These are phyloP conservation scores for Schmidtea mediterranea DNA, from an alignment of 1,140 invertebrate species.

Conservation along the genomic window DNA sequence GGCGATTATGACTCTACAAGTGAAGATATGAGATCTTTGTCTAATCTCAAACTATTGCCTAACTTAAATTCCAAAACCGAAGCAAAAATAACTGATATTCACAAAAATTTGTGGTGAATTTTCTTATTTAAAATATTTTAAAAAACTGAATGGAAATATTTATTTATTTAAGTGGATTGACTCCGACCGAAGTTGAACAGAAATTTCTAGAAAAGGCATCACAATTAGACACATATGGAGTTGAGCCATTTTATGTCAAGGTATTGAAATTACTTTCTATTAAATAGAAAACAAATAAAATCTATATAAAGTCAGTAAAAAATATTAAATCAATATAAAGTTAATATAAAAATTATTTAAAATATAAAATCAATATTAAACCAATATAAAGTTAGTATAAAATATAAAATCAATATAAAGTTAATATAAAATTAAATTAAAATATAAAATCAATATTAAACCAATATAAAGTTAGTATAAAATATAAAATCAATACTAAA, in stretches of 20 bases:
- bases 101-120: neutral
- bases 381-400: too few species aligned
- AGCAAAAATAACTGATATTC: slow-evolving; percentile 1
- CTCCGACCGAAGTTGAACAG: neutral
- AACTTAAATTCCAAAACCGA: neutral
- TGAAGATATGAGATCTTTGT: neutral
- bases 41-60: neutral
- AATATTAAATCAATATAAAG: too few species aligned
- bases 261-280: too few species aligned
- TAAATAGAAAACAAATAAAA: too few species aligned
- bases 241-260: neutral
- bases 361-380: too few species aligned
- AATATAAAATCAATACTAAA: too few species aligned
- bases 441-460: too few species aligned
- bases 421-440: too few species aligned
- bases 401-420: too few species aligned
- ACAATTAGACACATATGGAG: slow-evolving; percentile 1
- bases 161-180: neutral
- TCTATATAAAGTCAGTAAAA: too few species aligned
- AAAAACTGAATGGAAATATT: neutral
- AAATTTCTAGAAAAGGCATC: neutral
- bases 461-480: too few species aligned
- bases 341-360: neutral
- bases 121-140: neutral
- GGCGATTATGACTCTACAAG: neutral